phyloP scores from a whole-genome alignment of 2,888 invertebrate species.

The Drosophila picticornis region DNA sequence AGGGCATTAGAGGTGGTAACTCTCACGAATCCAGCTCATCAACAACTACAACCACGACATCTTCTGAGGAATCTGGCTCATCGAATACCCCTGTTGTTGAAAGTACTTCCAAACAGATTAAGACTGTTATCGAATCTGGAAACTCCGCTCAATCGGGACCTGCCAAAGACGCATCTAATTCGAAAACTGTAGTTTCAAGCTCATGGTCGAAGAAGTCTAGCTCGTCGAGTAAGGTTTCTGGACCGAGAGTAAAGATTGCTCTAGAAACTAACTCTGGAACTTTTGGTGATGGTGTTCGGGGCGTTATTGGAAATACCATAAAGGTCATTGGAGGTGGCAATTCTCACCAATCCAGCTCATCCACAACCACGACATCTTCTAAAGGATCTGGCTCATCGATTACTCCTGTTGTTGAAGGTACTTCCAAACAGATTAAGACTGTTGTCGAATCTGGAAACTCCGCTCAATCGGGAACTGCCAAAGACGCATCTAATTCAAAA shows the following conservation, averaged over 20 bases:
- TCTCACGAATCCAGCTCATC: not conserved
- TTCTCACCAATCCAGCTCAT: slow-evolving; percentile 6
- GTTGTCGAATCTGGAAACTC: slow-evolving; percentile 9
- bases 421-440: not conserved
- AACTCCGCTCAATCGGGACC: not conserved
- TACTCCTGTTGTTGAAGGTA: not conserved
- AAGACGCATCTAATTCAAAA: not conserved
- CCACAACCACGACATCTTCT: slow-evolving; percentile 1
- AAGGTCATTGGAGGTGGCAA: not conserved
- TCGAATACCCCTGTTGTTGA: not conserved
- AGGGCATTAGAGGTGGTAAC: not conserved
- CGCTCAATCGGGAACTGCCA: not conserved
- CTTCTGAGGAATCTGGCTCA: not conserved
- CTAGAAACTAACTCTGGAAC: not conserved
- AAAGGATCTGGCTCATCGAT: not conserved
- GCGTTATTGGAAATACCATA: not conserved
- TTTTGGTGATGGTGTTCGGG: not conserved
- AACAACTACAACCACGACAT: not conserved
- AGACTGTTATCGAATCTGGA: not conserved
- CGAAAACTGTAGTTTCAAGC: not conserved
- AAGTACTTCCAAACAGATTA: not conserved
- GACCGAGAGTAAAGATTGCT: not conserved
- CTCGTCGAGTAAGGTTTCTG: not conserved
- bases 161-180: not conserved
- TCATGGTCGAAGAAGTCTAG: not conserved